Conservation (phyloP, 2,113 vertebrate genomes). For the Grammomys surdaster region DNA sequence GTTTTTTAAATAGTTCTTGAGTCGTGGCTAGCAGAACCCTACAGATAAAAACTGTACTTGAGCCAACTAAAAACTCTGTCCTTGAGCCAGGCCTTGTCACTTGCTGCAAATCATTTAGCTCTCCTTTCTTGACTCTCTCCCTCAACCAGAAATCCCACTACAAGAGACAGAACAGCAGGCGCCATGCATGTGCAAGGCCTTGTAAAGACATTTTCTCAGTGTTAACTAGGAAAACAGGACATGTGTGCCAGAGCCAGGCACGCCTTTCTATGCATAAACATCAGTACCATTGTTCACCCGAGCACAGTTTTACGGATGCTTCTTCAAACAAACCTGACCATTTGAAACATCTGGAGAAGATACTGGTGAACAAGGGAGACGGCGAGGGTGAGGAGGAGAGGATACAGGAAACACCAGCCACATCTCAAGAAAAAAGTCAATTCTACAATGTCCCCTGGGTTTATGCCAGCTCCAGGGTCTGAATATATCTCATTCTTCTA, state of each 20-base stretch:
- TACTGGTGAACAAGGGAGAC: not conserved
- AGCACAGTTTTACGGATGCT: not conserved
- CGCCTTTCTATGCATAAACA: not conserved
- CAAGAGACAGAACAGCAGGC: not conserved
- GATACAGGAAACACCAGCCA: not conserved
- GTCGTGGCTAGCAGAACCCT: not conserved
- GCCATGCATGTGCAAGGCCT: rapidly evolving
- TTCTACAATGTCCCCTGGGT: not conserved
- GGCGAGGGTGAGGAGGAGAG: not conserved
- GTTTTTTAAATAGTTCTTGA: not conserved
- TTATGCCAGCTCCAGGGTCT: not conserved
- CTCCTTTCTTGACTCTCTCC: not conserved
- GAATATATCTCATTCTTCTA: rapidly evolving
- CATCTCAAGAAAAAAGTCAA: constrained; percentile 11
- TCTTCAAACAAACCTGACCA: constrained; percentile 20
- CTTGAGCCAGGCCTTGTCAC: rapidly evolving
- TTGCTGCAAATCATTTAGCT: rapidly evolving
- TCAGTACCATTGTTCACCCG: not conserved
- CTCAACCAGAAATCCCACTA: not conserved
- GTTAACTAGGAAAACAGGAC: not conserved
- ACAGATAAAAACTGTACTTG: not conserved
- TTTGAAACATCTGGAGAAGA: not conserved
- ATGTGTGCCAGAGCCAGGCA: not conserved
- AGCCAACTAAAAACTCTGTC: not conserved
- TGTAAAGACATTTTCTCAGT: not conserved